Evolutionary conservation across 2,888 invertebrate species (phyloP).

Genomic region (Athrips mouffetella): DNA sequence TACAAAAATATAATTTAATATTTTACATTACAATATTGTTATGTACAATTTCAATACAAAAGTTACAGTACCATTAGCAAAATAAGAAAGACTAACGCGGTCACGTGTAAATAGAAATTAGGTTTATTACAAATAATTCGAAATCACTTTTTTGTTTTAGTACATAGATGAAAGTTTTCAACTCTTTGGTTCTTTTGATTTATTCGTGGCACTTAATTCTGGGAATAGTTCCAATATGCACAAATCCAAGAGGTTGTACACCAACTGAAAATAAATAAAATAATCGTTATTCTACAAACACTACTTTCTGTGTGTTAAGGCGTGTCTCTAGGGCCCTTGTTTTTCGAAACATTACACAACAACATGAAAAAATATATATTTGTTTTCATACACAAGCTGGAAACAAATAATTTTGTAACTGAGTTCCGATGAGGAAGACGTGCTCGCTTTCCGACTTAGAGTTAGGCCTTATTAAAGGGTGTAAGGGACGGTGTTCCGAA

Average conservation of each 20-base stretch:
- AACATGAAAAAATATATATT: no score
- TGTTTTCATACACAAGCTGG: no score
- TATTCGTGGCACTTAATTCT: slow-evolving; percentile 60
- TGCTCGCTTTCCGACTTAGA: no score
- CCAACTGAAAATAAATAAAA: slow-evolving; percentile 74
- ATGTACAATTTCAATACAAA: slow-evolving; percentile 41
- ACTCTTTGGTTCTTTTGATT: slow-evolving; percentile 42
- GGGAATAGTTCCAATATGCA: slow-evolving; percentile 87
- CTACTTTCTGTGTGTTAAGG: no score
- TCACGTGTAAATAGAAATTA: slow-evolving; percentile 13
- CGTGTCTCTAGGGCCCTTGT: no score
- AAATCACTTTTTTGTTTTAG: slow-evolving; percentile 13
- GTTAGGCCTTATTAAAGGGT: no score
- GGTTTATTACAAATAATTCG: slow-evolving; percentile 26
- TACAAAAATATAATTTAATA: slow-evolving; percentile 58
- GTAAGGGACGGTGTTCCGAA: no score
- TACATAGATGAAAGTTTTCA: slow-evolving; percentile 33
- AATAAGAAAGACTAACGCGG: slow-evolving; percentile 27
- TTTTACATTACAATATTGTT: slow-evolving; percentile 40
- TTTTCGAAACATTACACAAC: no score
- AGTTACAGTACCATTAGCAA: slow-evolving; percentile 33
- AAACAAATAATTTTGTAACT: no score
- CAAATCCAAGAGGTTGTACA: slow-evolving; percentile 88
- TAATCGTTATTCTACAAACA: no score
- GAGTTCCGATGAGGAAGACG: no score